Evolutionary conservation across 2,888 invertebrate species (phyloP), one percentile per base, ranked within the genome.

Genomic region (Azorinus chamasolen): DNA sequence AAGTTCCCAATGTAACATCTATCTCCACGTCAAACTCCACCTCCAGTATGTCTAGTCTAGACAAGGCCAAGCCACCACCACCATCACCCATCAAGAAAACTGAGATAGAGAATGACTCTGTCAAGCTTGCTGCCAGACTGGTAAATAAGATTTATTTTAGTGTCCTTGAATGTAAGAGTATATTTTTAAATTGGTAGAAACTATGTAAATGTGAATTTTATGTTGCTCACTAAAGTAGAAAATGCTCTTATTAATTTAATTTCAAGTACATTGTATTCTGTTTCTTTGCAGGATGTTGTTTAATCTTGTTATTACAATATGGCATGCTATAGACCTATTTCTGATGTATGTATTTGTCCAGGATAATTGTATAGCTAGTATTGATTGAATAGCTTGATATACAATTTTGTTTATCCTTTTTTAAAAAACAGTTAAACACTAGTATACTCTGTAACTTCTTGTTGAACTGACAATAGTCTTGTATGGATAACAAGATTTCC

Each of bases 41-140:
- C 20, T 64, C 74, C 8, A 55, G 73, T 32, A 48, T 55, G 50
- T 51, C 75, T 0, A 55, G 63, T 39, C 24, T 51, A 73, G 80
- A 77, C 64, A 85, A 84, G 55, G 68, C 62, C 22, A 63, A 64
- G 22, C 63, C 50, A 20, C 59, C 45, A 16, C 57, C 61, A 39
- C 58, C 61, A 20, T 55, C 25, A 62, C 69, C 61, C 39, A 70
- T 51, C 39, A 66, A 46, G 48, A 80, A 41, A 64, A 78, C 46
- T 62, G 51, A 63, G 12, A 20, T 83, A 1, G 88, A 88, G 24
- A 81, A 78, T 6, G 86, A 90, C 64, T 84, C 89, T 27, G 88
- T 93, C 20, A 89, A 90, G 75, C 93, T 95, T 50, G 95, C 95
- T 61, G 95, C 95, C 5, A 94, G 94, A 93, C 94, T 94, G 93